Base-by-base conservation (phyloP, 2,797 vertebrate genomes). In the Falco peregrinus region DNA sequence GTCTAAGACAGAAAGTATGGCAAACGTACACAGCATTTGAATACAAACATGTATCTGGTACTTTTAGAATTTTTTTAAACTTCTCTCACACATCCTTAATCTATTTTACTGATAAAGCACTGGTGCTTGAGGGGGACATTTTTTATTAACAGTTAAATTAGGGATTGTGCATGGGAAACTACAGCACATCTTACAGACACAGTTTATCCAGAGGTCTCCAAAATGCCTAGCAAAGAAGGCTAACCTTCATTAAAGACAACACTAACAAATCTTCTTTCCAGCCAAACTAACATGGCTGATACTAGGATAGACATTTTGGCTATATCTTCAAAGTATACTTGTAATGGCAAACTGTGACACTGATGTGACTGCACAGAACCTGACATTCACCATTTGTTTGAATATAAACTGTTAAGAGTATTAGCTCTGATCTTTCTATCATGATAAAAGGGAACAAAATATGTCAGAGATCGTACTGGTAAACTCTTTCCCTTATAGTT, bases 111-210 rank as follows among this genome's bases (percentile, higher is more conserved):
- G 13, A 25, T 61, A 48, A 74, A 93, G 8, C 4, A 22, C 6
- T 51, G 11, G 4, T 60, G 13, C 12, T 57, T 35, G 5, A 1
- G 4, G 7, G 10, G 3, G 2, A 19, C 2, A 8, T 5, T 15
- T 51, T 35, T 7, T 59, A 17, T 26, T 54, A 39, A 11, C 5
- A 11, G 2, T 56, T 69, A 39, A 71, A 35, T 6, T 64, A 14
- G 3, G 6, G 12, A 6, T 33, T 51, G 33, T 41, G 2, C 6
- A 9, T 15, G 2, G 31, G 11, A 91, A 94, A 71, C 76, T 48
- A 53, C 5, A 76, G 9, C 11, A 41, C 7, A 19, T n/a, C 3
- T 67, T 43, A 37, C 12, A 19, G 4, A 57, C 77, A 39, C 3
- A 1, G 53, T 92, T 79, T 51, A 71, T 45, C 8, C 25, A 37